Base-by-base conservation (phyloP, 2,888 invertebrate genomes). In the Axea sp. region DNA sequence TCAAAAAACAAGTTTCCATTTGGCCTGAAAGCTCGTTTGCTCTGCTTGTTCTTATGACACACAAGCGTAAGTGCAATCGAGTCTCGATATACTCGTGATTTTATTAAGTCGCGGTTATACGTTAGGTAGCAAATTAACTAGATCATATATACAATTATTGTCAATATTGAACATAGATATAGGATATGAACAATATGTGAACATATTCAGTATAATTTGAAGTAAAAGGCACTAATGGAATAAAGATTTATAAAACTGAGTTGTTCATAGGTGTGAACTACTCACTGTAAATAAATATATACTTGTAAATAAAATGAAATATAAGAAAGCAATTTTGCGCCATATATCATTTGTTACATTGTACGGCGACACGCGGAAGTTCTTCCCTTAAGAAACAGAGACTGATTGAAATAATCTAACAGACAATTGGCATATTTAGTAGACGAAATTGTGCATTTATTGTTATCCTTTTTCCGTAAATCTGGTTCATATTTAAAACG, bases 151-250 rank as follows among this genome's bases (percentile, higher is more conserved):
- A 81, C 80, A 83, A 81, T 82, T 83, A 83, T 86, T 85, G 84
- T 86, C 85, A 84, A 86, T 86, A 86, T 57, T 81, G 79, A 83
- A 82, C 76, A 82, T 86, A 83, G 83, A 82, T 80, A 57, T 68
- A 62, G 59, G 53, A 15, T 47, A 67, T 43, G 24, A 37, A 37
- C 9, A 81, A 84, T 81, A 83, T 78, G 79, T 77, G 79, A 76
- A 81, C 71, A 45, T 59, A 49, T 26, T 43, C 41, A 30, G 43
- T 41, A 43, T 31, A 57, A 57, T 57, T 57, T 19, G 19, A 47
- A 17, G 30, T 9, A 24, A 12, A 64, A 57, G 81, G 81, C 79
- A 79, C 80, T 80, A 82, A 78, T 55, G 78, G 76, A 74, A 77
- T 73, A 75, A 77, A 80, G 79, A 79, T 83, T 78, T 84, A 83